phyloP scores from a whole-genome alignment of 2,113 vertebrate species.

The Amphiprion percula region DNA sequence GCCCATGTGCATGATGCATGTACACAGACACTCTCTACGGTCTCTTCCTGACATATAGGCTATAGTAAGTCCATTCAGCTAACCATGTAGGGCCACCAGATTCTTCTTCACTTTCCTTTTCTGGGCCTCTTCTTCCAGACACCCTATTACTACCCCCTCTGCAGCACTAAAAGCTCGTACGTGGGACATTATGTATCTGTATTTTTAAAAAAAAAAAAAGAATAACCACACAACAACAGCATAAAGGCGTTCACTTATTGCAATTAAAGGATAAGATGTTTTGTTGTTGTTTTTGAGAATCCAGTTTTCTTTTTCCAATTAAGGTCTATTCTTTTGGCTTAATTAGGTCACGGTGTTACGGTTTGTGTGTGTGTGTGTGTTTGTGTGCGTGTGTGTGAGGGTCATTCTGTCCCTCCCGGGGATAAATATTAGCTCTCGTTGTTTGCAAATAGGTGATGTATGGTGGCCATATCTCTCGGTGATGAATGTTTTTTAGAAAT shows the following conservation, averaged over 20 bases:
- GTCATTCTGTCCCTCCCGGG: conserved; percentile 85
- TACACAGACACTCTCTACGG: conserved; percentile 20
- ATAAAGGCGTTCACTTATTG: conserved; percentile 42
- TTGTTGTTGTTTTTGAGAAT: conserved; percentile 40
- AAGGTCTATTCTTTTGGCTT: conserved; percentile 74
- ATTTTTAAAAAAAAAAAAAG: conserved; percentile 1
- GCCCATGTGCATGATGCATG: conserved; percentile 14
- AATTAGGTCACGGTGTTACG: conserved; percentile 77
- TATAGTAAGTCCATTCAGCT: conserved; percentile 37
- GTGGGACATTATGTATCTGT: conserved; percentile 40
- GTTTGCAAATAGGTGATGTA: conserved; percentile 95
- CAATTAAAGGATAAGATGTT: conserved; percentile 49
- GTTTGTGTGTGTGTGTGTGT: conserved; percentile 32
- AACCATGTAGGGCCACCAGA: conserved; percentile 45
- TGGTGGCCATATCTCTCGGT: conserved; percentile 92
- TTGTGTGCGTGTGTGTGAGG: conserved; percentile 49
- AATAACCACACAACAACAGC: conserved; percentile 28
- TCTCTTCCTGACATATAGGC: conserved; percentile 56
- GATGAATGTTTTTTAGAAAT: conserved; percentile 98
- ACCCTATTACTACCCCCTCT: conserved; percentile 47
- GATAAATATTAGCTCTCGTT: conserved; percentile 89
- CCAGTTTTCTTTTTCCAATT: conserved; percentile 70
- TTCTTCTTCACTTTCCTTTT: conserved; percentile 58
- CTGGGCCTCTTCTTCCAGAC: conserved; percentile 47
- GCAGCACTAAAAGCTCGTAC: conserved; percentile 47